phyloP scores from a whole-genome alignment of 2,113 vertebrate species.

The Etheostoma cragini region DNA sequence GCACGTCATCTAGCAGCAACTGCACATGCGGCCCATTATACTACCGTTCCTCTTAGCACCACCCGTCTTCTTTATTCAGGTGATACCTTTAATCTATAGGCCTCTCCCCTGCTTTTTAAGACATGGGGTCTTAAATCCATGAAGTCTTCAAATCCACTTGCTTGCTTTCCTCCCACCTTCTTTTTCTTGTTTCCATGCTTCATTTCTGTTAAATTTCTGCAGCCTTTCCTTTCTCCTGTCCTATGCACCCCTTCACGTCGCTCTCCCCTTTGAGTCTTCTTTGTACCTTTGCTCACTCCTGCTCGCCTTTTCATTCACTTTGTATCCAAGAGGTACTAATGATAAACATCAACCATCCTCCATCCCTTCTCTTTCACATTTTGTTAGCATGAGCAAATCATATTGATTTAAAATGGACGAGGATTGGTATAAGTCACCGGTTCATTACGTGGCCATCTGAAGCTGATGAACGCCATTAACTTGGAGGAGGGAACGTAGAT shows the following conservation, averaged over 20 bases:
- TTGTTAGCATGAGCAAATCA: slow-evolving; percentile 61
- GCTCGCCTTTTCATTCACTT: slow-evolving; percentile 15
- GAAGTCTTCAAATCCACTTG: too few relatives aligned
- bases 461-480: slow-evolving; percentile 7
- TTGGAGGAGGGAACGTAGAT: neutral
- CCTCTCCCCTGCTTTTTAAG: slow-evolving; percentile 18
- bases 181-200: neutral
- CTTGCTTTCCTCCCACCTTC: neutral
- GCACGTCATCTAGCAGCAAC: slow-evolving; percentile 29
- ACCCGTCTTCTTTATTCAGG: slow-evolving; percentile 10
- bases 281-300: slow-evolving; percentile 23
- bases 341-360: slow-evolving; percentile 30
- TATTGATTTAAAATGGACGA: slow-evolving; percentile 63
- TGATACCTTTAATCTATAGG: neutral
- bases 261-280: neutral
- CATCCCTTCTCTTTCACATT: slow-evolving; percentile 12
- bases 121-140: neutral
- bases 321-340: slow-evolving; percentile 36
- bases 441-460: slow-evolving; percentile 18
- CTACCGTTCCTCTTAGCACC: slow-evolving; percentile 15
- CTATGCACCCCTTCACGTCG: neutral
- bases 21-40: neutral
- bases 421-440: slow-evolving; percentile 30
- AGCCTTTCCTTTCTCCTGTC: neutral
- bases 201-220: neutral